Evolutionary conservation across 2,797 vertebrate genomes (phyloP), one percentile per base, ranked within the genome.

Genomic region (Miichthys miiuy): DNA sequence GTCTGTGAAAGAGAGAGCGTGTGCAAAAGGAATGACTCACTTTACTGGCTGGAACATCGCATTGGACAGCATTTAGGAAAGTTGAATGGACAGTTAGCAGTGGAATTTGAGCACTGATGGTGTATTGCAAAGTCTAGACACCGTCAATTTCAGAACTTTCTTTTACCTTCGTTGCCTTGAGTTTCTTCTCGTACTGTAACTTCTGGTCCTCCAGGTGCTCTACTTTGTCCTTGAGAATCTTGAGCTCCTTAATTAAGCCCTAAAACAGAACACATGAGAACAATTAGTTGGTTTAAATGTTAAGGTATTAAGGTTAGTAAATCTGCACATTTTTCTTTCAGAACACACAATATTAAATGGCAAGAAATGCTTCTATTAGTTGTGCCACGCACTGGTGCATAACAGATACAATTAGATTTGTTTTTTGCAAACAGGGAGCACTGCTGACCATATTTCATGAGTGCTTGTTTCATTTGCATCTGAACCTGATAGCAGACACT

Each of bases 151-250:
- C n/a, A 27, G 18, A 67, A n/a, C 23, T 57, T 48, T 57, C 27
- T 72, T 79, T 94, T 96, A 99, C 98, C 96, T 98, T 97, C 20
- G 96, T 98, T 76, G 96, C 96, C 90, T 97, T 97, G 83, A 99
- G 94, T 89, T 97, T 97, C 95, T 96, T 96, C 79, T 99, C 97
- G 0, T 97, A 99, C 68, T 98, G 97, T 38, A 94, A 92, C 85
- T 97, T 97, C 90, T 99, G 97, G 16, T 96, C 97, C 92, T 99
- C 97, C 82, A 99, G 88, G 75, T 97, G 93, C 68, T 98, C 96
- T 50, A 99, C 97, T 93, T 97, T 97, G 69, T 96, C 96, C 90
- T 96, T 98, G 51, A 99, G 96, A 65, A 94, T 93, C 77, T 92
- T 95, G 38, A 99, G 96, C 75, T 99, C 97, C 83, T 97, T 96